phyloP scores from a whole-genome alignment of 2,888 invertebrate genomes.

The Melanargia galathea region DNA sequence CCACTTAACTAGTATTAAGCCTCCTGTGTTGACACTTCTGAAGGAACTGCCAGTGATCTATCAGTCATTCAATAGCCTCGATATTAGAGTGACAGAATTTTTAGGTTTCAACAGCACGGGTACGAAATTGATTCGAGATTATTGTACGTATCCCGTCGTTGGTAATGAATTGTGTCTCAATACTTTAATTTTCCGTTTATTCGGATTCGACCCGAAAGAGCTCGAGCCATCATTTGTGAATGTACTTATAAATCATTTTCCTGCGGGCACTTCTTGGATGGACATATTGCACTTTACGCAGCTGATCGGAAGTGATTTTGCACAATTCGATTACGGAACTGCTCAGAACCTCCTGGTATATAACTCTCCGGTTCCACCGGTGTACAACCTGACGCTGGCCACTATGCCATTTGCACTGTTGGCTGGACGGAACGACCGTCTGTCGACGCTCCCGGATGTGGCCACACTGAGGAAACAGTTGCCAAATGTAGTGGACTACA shows the following conservation, averaged over 20 bases:
- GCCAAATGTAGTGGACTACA: slow-evolving; percentile 46
- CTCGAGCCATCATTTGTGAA: slow-evolving; percentile 49
- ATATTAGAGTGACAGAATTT: slow-evolving; percentile 22
- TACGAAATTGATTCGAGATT: slow-evolving; percentile 26
- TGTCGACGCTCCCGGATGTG: slow-evolving; percentile 44
- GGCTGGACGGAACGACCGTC: slow-evolving; percentile 44
- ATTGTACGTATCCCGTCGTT: slow-evolving; percentile 22
- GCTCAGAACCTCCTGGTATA: slow-evolving; percentile 41
- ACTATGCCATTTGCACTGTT: slow-evolving; percentile 44
- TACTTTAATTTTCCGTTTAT: slow-evolving; percentile 30
- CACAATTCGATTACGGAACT: slow-evolving; percentile 50
- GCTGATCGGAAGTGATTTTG: slow-evolving; percentile 46
- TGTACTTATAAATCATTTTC: slow-evolving; percentile 48
- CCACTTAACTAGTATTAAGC: slow-evolving; percentile 43
- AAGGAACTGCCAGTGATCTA: slow-evolving; percentile 21
- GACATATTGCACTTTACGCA: slow-evolving; percentile 53
- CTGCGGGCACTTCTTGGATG: slow-evolving; percentile 53
- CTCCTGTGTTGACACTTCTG: slow-evolving; percentile 25
- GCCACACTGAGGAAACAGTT: slow-evolving; percentile 39
- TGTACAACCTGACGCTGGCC: slow-evolving; percentile 47
- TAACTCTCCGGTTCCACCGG: slow-evolving; percentile 43
- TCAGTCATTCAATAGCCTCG: slow-evolving; percentile 16
- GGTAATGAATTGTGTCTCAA: slow-evolving; percentile 39
- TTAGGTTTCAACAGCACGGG: slow-evolving; percentile 30
- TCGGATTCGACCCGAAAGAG: slow-evolving; percentile 43